Base-by-base conservation (phyloP, 1,140 invertebrate species). In the Radopholus similis region DNA sequence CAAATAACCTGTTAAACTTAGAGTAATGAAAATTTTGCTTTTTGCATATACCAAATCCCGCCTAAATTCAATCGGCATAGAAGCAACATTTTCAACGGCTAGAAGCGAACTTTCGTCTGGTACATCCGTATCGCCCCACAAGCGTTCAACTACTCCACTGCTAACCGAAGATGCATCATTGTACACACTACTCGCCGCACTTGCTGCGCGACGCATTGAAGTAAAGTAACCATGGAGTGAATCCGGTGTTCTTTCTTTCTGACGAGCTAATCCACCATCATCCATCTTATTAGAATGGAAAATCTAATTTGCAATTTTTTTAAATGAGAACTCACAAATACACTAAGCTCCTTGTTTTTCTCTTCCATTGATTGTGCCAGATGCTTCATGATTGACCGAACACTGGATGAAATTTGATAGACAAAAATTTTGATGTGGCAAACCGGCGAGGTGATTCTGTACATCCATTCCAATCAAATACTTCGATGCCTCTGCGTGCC, bases 251-350 rank as follows among this genome's bases (percentile, higher is more conserved):
- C 37, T 37, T 1, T 66, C 64, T 35, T 66, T 66, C 6, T 15
- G 28, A 4, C 28, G 15, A 32, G 26, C 35, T 30, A 62, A 62
- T 4, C 59, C 40, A 13, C 38, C 44, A 34, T 68, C 51, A 8
- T 53, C 49, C 56, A 55, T 68, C 58, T 68, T n/a, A n/a, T n/a
- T n/a, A n/a, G n/a, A n/a, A n/a, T n/a, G 34, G 30, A 68, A 54
- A 13, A 13, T n/a, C 11, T 9, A 42, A 15, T 28, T n/a, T 70
- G n/a, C 37, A 51, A 15, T 23, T 18, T 37, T 28, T 23, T 30
- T 38, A 6, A 38, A 21, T 4, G 49, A 47, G 2, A 15, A 18
- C 64, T 68, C 49, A 68, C 66, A 42, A 68, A 66, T 15, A 23
- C n/a, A 30, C 58, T 34, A 49, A 68, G 23, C 26, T 68, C 49